Conservation (phyloP, 2,113 vertebrate species). For the Bucco capensis region DNA sequence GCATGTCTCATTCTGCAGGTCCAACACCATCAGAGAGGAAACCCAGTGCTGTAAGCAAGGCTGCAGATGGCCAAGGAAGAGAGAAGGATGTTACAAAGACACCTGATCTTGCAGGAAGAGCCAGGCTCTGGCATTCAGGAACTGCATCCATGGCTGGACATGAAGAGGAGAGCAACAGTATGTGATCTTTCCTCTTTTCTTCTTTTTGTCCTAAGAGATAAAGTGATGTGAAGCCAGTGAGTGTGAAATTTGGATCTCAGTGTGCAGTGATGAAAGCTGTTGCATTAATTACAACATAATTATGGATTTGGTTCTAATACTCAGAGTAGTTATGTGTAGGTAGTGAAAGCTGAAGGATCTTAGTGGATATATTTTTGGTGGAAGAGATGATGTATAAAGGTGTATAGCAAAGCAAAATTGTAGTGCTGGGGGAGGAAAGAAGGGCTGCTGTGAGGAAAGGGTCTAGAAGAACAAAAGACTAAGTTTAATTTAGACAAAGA, state of each 20-base stretch:
- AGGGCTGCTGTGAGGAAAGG: background rate
- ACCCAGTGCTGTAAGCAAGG: background rate
- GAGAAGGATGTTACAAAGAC: conserved; percentile 19
- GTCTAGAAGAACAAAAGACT: background rate
- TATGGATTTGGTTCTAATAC: background rate
- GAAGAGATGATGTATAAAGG: background rate
- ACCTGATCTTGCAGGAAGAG: background rate
- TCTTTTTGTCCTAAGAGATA: background rate
- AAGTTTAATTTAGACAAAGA: background rate
- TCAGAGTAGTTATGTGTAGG: background rate
- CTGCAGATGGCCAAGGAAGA: background rate
- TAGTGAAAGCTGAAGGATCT: background rate
- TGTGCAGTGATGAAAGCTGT: background rate
- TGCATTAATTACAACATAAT: background rate
- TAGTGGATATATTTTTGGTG: background rate
- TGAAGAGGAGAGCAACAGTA: conserved; percentile 31
- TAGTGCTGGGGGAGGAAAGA: background rate
- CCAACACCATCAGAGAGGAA: conserved; percentile 12
- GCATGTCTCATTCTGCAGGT: background rate
- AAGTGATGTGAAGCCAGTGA: background rate
- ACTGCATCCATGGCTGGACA: background rate
- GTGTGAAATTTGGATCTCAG: background rate
- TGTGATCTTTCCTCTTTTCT: background rate
- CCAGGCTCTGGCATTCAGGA: background rate
- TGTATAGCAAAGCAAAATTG: background rate